Base-by-base conservation (phyloP, 2,797 vertebrate genomes). In the Pagetopsis macropterus region DNA sequence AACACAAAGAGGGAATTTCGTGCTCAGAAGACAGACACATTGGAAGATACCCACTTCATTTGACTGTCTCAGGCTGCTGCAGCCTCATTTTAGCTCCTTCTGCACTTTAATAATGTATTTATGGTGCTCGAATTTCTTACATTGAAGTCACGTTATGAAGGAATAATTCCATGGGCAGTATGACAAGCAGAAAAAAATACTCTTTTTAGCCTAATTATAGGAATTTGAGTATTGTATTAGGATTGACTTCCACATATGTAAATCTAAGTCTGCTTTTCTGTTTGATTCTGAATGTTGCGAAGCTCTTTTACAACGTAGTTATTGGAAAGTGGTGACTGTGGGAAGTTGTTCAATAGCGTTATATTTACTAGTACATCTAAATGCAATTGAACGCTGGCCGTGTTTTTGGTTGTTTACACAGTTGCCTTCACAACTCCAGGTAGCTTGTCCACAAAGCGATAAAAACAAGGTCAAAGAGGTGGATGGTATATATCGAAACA, bases 381-480 rank as follows among this genome's bases (percentile, higher is more conserved):
- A 46, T 56, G 2, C 14, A 15, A 21, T 8, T 72, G 12, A 9
- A 46, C 4, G 37, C 21, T n/a, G 17, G 44, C 33, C 10, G 37
- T 48, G 37, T 21, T 51, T 14, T 23, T 15, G 52, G 69, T 16
- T 44, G 40, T 56, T 69, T 70, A 27, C 54, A 15, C 49, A 33
- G 21, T n/a, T n/a, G n/a, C n/a, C 45, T 56, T 78, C 52, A 64
- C 70, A 70, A 66, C 62, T 46, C 33, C 33, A 37, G 1, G 33
- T 37, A 13, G 19, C 46, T 44, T 27, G 56, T 50, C 46, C 23
- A 27, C 62, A 68, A 65, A 65, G 62, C 21, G n/a, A 71, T 49
- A 48, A 15, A 3, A 6, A 14, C 66, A 41, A 67, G 45, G 56
- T 73, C 56, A 71, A 23, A 67, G 46, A 9, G 31, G 12, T 27